Percentiles rank a stretch among this genome's conserved stretches.
phyloP scores from a whole-genome alignment of 2,113 vertebrate genomes.

The Embiotoca jacksoni region DNA sequence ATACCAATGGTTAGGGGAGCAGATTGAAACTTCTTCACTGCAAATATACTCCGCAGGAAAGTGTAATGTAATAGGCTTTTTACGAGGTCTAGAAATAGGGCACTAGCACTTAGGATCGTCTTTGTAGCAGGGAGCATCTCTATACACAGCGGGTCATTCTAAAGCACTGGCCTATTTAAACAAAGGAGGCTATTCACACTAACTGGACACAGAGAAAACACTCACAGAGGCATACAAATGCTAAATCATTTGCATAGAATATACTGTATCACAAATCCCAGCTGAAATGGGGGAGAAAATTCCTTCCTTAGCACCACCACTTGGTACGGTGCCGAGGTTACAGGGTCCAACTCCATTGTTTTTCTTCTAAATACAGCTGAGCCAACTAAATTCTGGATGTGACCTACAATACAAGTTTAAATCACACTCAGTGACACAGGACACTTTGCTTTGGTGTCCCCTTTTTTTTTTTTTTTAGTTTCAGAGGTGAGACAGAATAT shows the following conservation, averaged over 20 bases:
- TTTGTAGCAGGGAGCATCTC: constrained; percentile 50
- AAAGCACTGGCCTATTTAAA: constrained; percentile 52
- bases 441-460: constrained; percentile 8
- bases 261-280: constrained; percentile 29
- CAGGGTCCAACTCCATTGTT: constrained; percentile 15
- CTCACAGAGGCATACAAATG: constrained; percentile 49
- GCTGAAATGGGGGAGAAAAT: constrained; percentile 35
- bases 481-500: neutral
- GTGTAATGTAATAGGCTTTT: constrained; percentile 23
- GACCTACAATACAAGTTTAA: constrained; percentile 20
- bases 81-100: constrained; percentile 39
- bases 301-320: constrained; percentile 1
- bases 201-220: constrained; percentile 62
- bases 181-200: constrained; percentile 67
- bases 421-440: constrained; percentile 24
- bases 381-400: constrained; percentile 24
- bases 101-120: constrained; percentile 8
- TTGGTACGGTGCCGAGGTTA: constrained; percentile 37
- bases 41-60: constrained; percentile 16
- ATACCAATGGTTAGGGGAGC: neutral
- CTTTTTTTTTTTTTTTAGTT: neutral
- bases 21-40: constrained; percentile 1
- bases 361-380: constrained; percentile 30
- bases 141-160: constrained; percentile 51
- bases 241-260: constrained; percentile 44